These are phyloP conservation scores for Podilymbus podiceps DNA, from an alignment of 2,113 vertebrate species.

Conservation along the genomic window DNA sequence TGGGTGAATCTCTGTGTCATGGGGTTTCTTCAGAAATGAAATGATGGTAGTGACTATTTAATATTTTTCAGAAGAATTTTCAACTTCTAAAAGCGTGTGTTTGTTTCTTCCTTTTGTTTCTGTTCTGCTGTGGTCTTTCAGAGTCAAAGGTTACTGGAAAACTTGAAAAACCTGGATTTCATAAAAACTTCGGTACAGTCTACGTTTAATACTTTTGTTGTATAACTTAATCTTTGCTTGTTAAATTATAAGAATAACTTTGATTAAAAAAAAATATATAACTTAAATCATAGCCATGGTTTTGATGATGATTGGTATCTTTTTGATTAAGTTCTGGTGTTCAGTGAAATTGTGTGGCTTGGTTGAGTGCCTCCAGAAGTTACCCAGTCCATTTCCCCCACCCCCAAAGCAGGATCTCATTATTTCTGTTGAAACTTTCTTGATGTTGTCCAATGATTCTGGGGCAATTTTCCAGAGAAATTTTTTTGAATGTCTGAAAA, in stretches of 20 bases:
- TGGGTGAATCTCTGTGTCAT: background rate
- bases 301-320: background rate
- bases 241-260: background rate
- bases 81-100: background rate
- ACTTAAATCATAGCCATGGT: background rate
- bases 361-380: background rate
- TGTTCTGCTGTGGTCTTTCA: constrained; percentile 52
- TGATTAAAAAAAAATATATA: background rate
- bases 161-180: constrained; percentile 84
- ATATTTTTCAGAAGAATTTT: background rate
- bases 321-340: background rate
- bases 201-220: background rate
- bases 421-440: background rate
- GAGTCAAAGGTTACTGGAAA: constrained; percentile 89
- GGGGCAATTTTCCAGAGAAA: background rate
- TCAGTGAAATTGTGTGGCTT: background rate
- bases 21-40: background rate
- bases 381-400: background rate
- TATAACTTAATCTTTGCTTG: background rate
- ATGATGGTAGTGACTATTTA: background rate
- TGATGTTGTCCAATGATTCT: background rate
- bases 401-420: background rate
- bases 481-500: background rate
- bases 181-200: constrained; percentile 89
- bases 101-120: background rate